Evolutionary conservation across 2,797 vertebrate species (phyloP), one percentile per base, ranked within the genome.

Genomic region (Chaunax sp.): DNA sequence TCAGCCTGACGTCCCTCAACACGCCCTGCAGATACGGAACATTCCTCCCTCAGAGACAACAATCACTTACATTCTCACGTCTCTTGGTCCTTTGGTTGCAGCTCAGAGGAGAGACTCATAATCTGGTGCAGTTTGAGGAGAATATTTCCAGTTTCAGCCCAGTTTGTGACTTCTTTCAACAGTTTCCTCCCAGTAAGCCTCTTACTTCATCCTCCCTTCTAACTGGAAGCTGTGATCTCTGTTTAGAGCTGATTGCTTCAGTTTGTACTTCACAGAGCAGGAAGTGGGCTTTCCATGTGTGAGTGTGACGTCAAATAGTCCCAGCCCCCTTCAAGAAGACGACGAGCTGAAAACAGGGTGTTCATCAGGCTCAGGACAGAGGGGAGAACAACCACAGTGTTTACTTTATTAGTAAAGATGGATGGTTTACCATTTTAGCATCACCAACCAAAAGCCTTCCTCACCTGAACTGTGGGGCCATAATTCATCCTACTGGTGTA

Each of bases 61-160:
- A 9, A 10, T 64, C 58, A 80, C 86, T 81, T 12, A 88, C 88
- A 86, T 90, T 78, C 19, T 30, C 4, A 12, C 4, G 5, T 20
- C 50, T 52, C 22, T 15, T 15, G 22, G 1, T 50, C 40, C 52
- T 43, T 45, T 19, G 20, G 54, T 23, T 52, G 10, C 40, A 46
- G n/a, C 14, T 23, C 3, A 15, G 18, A 41, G 8, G n/a, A 49
- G 25, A 16, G 2, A 44, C 40, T 77, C 40, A 46, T 47, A 37
- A 14, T 67, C 15, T 8, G 7, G 4, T 23, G 43, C 25, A 0
- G 12, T 20, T 3, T 13, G 26, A 53, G 18, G 12, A 59, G 11
- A 22, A 9, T 51, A 69, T 46, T 62, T 33, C 62, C 53, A 38
- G 1, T 51, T 30, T 30, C 28, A 30, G 9, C 5, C 30, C 3